Evolutionary conservation across 2,797 vertebrate genomes (phyloP), one percentile per base, ranked within the genome.

Genomic region (Alfaro cultratus): DNA sequence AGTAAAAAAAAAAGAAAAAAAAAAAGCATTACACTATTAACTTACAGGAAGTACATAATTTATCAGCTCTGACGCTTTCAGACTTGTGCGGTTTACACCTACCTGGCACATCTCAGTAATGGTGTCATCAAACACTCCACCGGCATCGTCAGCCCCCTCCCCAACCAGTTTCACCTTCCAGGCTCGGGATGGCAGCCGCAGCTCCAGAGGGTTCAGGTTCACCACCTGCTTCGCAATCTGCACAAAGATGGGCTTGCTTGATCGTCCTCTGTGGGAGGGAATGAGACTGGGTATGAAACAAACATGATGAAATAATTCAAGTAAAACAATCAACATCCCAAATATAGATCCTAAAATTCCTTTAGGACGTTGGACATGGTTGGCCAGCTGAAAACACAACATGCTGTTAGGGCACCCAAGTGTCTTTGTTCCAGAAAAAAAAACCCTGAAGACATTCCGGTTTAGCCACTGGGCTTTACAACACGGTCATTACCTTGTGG

Each of bases 71-170:
- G 46, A 53, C 67, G 45, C 53, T 81, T 5, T 72, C 5, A 15
- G 16, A 78, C 36, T 12, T 70, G 29, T 39, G 41, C 29, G 31
- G 78, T 57, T 83, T 34, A 55, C 36, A 83, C 89, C 78, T 80
- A 96, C 96, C 95, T 96, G 96, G 83, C 96, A 96, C 96, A 96
- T 96, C 87, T 97, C 96, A 0, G 96, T 97, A 85, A 97, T 96
- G 70, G 96, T 97, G 90, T 97, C 96, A 67, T 97, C 96, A 84
- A 97, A 97, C 81, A 97, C 96, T 29, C 96, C 96, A 3, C 96
- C 96, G 0, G 96, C 96, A 43, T 97, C 96, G 23, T 97, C 96
- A 0, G 96, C 96, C 39, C 96, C 96, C 90, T 97, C 96, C 26
- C 96, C 96, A 0, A 97, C 92, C n/a, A 97, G 93, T 87, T 97